Base-by-base conservation (phyloP, 2,888 invertebrate species). In the Rhimphoctona megacephalus region DNA sequence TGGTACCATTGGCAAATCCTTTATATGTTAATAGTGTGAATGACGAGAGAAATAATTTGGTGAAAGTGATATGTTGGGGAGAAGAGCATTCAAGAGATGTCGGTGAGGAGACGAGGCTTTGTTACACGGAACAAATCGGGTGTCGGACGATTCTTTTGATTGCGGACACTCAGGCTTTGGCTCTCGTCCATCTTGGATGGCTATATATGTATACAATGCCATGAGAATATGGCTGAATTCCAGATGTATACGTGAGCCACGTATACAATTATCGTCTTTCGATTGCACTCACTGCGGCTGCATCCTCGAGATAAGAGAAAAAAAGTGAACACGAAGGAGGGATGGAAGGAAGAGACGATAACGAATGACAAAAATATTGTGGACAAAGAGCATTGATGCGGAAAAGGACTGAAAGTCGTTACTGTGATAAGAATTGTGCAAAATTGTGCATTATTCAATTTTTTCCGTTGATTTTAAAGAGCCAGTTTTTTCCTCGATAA, bases 221-320 rank as follows among this genome's bases (percentile, higher is more conserved):
- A 52, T 46, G 73, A 66, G 49, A 25, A 33, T 17, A 52, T 25
- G 77, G 33, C 54, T 52, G 72, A 52, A 72, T 52, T 52, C 72
- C 61, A 46, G 81, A 66, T 36, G 30, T 52, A n/a, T n/a, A 19
- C 64, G 54, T 7, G 57, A 70, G 22, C 6, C 30, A 76, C 46
- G 78, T 77, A n/a, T n/a, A 64, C 66, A 81, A 85, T 85, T 66
- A 81, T 84, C 84, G 77, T 52, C 49, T 57, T 77, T 69, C 79
- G 79, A 79, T 70, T 46, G 69, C 69, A 46, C 70, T 70, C 33
- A 43, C 46, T 54, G 70, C 69, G 46, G 9, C 36, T 33, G 72
- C 52, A 52, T 9, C 19, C 57, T 8, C 7, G 22, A 70, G 57
- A 70, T 69, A 54, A 54, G 70, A 69, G 36, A 46, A 67, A 54